Base-by-base conservation (phyloP, 2,797 vertebrate genomes). In the Periparus ater region DNA sequence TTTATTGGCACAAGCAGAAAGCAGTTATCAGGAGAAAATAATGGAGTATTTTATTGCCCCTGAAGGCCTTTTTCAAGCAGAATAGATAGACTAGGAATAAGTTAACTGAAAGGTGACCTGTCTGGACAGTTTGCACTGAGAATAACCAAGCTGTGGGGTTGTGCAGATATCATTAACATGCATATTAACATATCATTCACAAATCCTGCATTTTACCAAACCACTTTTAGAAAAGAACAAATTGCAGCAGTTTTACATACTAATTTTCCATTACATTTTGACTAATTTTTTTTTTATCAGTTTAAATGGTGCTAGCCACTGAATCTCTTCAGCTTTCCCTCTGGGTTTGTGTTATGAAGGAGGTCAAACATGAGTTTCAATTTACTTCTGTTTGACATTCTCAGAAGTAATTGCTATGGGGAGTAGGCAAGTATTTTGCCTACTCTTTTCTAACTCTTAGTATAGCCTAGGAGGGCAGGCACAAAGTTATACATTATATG, bases 1-100 rank as follows among this genome's bases (percentile, higher is more conserved):
- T 79, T 72, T 72, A 60, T 47, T 95, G 60, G 36, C 34, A n/a
- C 48, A 88, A 88, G n/a, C n/a, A 95, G 62, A 32, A 88, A 88
- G 72, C 57, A 73, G 47, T 77, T 81, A 30, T 45, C 50, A 70
- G 55, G 54, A 88, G n/a, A 90, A 88, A 94, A 77, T 9, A 71
- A 32, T 30, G 55, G 6, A 67, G 60, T 86, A 25, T 71, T 93
- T 91, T 65, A 32, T 74, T 63, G 36, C 8, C 48, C 29, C 27
- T 9, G 7, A 77, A 80, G 34, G 30, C 19, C 19, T 65, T 89
- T 92, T 80, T 57, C 40, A 72, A 47, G 17, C 32, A 36, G 74
- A 67, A 63, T n/a, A 23, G 54, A 13, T 32, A 45, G 61, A 42
- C 19, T 51, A 78, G 27, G 42, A 57, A 13, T 65, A 68, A 70